Conservation (phyloP, 2,888 invertebrate species). For the Steromphala cineraria region DNA sequence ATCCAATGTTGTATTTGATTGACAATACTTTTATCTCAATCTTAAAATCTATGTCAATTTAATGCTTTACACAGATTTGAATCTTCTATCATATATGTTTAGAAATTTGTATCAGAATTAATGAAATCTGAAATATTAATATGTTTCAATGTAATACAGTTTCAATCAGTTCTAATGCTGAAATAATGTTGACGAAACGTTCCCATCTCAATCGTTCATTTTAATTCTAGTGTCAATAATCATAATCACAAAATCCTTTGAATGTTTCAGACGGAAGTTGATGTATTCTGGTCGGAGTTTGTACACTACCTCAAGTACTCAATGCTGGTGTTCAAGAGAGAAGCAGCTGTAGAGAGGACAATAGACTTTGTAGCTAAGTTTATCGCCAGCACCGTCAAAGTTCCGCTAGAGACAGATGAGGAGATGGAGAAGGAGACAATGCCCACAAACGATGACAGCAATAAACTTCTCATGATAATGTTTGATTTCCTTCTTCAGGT, state of each 20-base stretch:
- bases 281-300: conserved; percentile 81
- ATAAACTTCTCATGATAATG: conserved; percentile 79
- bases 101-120: too few relatives aligned
- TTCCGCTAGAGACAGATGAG: not conserved
- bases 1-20: too few relatives aligned
- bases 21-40: too few relatives aligned
- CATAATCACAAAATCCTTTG: too few relatives aligned
- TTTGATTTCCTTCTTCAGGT: conserved; percentile 82
- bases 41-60: too few relatives aligned
- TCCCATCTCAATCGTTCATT: too few relatives aligned
- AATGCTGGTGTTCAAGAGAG: conserved; percentile 82
- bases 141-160: too few relatives aligned
- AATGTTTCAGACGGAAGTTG: conserved; percentile 77
- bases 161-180: too few relatives aligned
- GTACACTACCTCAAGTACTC: conserved; percentile 81
- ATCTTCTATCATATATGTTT: too few relatives aligned
- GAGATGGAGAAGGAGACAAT: conserved; percentile 34
- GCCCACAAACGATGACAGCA: conserved; percentile 76
- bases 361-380: conserved; percentile 85
- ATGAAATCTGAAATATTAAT: too few relatives aligned
- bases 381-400: conserved; percentile 77
- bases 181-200: too few relatives aligned
- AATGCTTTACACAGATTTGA: too few relatives aligned
- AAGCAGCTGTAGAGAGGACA: conserved; percentile 82
- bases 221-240: not conserved